These are phyloP conservation scores for Furnarius figulus DNA, from an alignment of 2,113 vertebrate species.

Conservation along the genomic window DNA sequence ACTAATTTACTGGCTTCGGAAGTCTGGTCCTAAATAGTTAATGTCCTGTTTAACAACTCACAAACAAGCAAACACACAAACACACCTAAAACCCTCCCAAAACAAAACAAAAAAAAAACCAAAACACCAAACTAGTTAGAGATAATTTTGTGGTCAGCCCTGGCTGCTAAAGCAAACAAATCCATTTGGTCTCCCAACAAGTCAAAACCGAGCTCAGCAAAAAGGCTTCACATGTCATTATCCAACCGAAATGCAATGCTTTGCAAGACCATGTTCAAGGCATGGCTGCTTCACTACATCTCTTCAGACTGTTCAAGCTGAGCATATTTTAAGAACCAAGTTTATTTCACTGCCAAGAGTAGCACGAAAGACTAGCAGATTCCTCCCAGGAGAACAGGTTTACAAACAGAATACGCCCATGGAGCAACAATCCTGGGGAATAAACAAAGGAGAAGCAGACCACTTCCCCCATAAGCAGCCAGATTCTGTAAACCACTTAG, in stretches of 20 bases:
- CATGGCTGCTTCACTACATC: background rate
- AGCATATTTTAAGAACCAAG: background rate
- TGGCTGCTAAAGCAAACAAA: background rate
- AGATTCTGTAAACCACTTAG: background rate
- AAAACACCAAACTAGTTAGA: background rate
- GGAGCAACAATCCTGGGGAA: background rate
- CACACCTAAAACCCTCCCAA: background rate
- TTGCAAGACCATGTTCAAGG: background rate
- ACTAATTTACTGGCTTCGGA: background rate
- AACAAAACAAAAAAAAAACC: background rate
- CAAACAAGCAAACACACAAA: too few species aligned
- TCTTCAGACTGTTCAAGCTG: background rate
- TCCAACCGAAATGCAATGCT: background rate
- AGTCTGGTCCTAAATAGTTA: background rate
- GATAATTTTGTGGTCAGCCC: background rate
- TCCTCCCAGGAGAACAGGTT: background rate
- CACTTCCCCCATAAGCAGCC: background rate
- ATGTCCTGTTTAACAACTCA: background rate
- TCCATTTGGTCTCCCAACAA: background rate
- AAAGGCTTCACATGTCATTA: background rate
- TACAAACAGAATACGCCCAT: background rate
- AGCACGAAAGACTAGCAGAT: background rate
- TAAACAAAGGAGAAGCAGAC: background rate
- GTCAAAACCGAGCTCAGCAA: background rate
- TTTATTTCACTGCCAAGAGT: background rate